These are phyloP conservation scores for Metaphire vulgaris DNA, from an alignment of 1,140 invertebrate species.

Conservation along the genomic window DNA sequence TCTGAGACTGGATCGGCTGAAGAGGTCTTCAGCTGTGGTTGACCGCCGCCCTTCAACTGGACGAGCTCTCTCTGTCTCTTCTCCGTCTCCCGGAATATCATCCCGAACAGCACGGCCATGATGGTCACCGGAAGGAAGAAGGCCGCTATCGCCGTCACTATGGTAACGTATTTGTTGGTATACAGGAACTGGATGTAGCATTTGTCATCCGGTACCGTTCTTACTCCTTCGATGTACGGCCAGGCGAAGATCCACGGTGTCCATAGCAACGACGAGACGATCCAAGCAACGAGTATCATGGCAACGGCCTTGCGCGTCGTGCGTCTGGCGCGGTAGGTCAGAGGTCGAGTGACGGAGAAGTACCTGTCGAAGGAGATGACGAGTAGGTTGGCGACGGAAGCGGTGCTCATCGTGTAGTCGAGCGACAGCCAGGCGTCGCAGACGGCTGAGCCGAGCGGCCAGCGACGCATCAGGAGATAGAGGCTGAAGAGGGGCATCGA, in stretches of 20 bases:
- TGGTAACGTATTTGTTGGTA: slow-evolving; percentile 94
- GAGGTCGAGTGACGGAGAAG: slow-evolving; percentile 81
- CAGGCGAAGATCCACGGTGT: slow-evolving; percentile 98
- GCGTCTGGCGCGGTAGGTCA: slow-evolving; percentile 91
- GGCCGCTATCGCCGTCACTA: slow-evolving; percentile 69
- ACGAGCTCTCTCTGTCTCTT: slow-evolving; percentile 89
- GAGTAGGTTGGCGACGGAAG: slow-evolving; percentile 51
- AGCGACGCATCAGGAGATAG: slow-evolving; percentile 47
- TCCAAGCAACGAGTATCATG: slow-evolving; percentile 71
- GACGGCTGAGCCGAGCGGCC: slow-evolving; percentile 46
- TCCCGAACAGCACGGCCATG: slow-evolving; percentile 48
- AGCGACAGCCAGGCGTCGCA: slow-evolving; percentile 64
- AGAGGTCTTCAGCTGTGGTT: slow-evolving; percentile 6
- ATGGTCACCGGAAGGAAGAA: slow-evolving; percentile 87
- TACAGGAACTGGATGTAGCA: slow-evolving; percentile 99
- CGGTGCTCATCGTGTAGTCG: slow-evolving; percentile 62
- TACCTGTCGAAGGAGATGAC: slow-evolving; percentile 75
- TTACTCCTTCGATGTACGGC: slow-evolving; percentile 74
- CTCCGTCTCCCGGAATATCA: slow-evolving; percentile 85
- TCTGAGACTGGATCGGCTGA: background rate
- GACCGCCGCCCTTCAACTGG: slow-evolving; percentile 74
- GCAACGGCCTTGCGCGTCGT: slow-evolving; percentile 80
- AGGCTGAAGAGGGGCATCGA: slow-evolving; percentile 52
- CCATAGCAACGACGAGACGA: slow-evolving; percentile 66
- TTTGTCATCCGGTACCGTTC: slow-evolving; percentile 78